Percentiles rank a stretch among this genome's conserved stretches.
Conservation (phyloP, 2,113 vertebrate species). For the Indri indri region DNA sequence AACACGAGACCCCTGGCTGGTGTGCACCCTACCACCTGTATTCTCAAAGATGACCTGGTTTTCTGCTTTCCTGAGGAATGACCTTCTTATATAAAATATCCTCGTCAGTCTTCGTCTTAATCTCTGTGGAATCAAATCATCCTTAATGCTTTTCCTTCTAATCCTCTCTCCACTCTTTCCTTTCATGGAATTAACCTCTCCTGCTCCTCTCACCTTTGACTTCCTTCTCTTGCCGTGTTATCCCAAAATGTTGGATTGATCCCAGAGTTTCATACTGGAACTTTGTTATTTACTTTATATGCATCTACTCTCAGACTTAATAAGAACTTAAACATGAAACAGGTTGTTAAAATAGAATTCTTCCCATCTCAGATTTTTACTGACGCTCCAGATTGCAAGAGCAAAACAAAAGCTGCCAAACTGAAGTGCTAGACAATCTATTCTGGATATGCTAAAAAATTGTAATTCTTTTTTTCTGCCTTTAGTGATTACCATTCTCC, state of each 20-base stretch:
- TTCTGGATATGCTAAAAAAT: background rate
- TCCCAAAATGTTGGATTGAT: background rate
- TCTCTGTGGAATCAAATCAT: background rate
- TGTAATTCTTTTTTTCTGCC: background rate
- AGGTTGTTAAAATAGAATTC: background rate
- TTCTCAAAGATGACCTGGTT: background rate
- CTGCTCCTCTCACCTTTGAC: background rate
- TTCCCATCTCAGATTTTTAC: background rate
- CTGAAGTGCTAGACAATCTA: background rate
- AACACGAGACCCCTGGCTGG: background rate
- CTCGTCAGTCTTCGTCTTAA: background rate
- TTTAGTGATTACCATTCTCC: background rate
- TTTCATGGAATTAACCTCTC: background rate
- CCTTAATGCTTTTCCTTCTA: background rate
- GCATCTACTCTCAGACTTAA: background rate
- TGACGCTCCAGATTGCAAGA: background rate
- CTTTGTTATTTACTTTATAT: background rate
- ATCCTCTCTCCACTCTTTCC: background rate
- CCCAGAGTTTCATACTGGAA: background rate
- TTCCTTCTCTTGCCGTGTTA: background rate
- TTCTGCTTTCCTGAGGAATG: background rate
- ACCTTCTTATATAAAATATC: background rate
- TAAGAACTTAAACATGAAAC: background rate
- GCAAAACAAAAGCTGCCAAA: background rate
- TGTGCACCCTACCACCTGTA: background rate